These are phyloP conservation scores for Phrynocephalus guinanensis DNA, from an alignment of 2,797 vertebrate species.

Conservation along the genomic window DNA sequence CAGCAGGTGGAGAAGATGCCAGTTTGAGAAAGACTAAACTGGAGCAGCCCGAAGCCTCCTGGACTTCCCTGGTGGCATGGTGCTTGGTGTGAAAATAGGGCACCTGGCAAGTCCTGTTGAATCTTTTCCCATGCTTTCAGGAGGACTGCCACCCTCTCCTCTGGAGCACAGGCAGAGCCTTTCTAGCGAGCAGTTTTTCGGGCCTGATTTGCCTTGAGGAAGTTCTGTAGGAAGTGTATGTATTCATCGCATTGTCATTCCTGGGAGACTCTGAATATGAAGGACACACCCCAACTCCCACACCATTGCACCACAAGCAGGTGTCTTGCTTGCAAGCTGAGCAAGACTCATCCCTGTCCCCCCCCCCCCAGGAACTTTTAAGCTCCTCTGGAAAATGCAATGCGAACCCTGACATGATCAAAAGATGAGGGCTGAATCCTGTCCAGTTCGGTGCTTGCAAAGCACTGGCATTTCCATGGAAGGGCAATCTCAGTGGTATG, in stretches of 20 bases:
- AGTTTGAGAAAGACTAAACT: too few species aligned
- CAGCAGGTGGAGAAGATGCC: too few species aligned
- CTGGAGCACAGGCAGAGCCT: background rate
- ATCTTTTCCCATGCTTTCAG: background rate
- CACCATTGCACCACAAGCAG: constrained; percentile 55
- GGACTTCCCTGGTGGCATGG: background rate
- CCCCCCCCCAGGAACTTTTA: rapidly evolving
- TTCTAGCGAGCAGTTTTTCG: constrained; percentile 9
- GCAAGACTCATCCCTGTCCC: background rate
- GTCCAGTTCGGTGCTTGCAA: rapidly evolving
- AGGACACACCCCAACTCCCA: constrained; percentile 45
- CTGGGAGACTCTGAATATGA: constrained; percentile 15
- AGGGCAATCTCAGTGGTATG: rapidly evolving
- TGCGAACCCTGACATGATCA: rapidly evolving
- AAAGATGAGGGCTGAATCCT: background rate
- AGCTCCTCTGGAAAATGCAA: background rate
- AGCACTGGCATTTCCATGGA: rapidly evolving
- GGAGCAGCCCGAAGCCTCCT: too few species aligned
- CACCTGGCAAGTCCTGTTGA: background rate
- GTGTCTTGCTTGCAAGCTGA: constrained; percentile 32
- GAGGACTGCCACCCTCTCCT: background rate
- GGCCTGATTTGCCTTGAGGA: background rate
- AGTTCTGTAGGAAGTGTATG: background rate
- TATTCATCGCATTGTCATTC: background rate
- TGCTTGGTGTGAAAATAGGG: background rate